Conservation (phyloP, 2,113 vertebrate genomes). For the Paramisgurnus dabryanus region DNA sequence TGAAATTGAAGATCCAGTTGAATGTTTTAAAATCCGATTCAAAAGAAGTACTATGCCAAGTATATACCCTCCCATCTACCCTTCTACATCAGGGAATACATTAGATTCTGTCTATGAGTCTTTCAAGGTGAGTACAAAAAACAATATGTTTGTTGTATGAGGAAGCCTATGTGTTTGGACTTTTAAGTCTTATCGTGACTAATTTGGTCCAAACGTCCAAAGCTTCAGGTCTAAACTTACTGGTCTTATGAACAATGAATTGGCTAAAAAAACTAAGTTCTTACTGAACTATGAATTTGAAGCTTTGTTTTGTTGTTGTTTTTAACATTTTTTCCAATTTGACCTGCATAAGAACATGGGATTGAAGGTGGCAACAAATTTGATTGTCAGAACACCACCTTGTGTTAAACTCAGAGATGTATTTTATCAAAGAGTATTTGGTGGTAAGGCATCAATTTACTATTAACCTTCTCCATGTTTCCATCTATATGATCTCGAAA, state of each 20-base stretch:
- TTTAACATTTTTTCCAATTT: neutral
- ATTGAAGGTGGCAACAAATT: conserved; percentile 75
- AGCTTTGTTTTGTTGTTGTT: conserved; percentile 44
- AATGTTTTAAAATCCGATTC: conserved; percentile 59
- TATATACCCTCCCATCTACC: neutral
- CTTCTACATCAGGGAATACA: neutral
- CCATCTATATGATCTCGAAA: neutral
- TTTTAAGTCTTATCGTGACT: neutral
- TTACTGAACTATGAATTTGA: neutral
- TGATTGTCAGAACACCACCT: conserved; percentile 58
- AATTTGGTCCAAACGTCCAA: neutral
- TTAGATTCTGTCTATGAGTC: neutral
- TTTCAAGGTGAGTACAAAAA: neutral
- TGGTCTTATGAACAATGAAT: neutral
- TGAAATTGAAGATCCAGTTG: conserved; percentile 11
- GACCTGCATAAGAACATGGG: conserved; percentile 71
- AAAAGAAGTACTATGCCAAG: conserved; percentile 6
- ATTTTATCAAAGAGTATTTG: neutral
- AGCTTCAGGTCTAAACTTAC: too few relatives aligned
- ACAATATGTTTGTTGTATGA: too few relatives aligned
- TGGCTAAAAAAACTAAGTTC: neutral
- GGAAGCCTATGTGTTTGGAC: neutral
- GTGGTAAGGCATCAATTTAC: neutral
- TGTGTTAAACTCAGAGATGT: conserved; percentile 58
- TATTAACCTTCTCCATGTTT: neutral